phyloP scores from a whole-genome alignment of 2,113 vertebrate species.

The Mirounga angustirostris region DNA sequence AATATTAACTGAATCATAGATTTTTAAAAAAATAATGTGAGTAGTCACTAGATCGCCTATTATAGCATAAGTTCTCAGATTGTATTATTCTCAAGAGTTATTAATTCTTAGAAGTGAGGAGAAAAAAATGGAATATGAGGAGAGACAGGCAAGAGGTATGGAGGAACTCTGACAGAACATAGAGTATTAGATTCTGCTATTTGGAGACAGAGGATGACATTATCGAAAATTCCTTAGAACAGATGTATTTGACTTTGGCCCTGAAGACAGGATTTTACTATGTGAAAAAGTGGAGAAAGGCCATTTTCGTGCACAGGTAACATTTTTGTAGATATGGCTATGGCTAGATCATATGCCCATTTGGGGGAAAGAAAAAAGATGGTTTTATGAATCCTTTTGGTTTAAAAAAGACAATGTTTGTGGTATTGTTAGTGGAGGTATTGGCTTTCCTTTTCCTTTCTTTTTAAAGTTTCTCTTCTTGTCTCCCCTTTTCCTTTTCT shows the following conservation, averaged over 20 bases:
- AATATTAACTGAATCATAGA: background rate
- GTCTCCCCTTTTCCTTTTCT: background rate
- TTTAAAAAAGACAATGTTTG: background rate
- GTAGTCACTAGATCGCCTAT: background rate
- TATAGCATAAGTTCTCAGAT: background rate
- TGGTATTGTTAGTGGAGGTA: background rate
- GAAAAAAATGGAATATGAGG: background rate
- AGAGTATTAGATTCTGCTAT: background rate
- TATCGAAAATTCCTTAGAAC: background rate
- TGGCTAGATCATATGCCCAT: background rate
- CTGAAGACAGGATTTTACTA: background rate
- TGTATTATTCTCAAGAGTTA: background rate
- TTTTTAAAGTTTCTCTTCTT: background rate
- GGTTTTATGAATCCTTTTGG: background rate
- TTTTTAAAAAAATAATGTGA: background rate
- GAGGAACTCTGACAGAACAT: background rate
- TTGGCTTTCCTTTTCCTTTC: background rate
- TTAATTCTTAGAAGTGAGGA: background rate
- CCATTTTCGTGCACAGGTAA: background rate
- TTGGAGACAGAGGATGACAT: background rate
- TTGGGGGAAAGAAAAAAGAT: background rate
- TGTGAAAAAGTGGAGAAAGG: background rate
- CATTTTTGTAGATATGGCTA: background rate
- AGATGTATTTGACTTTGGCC: background rate
- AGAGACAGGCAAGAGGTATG: background rate